These are phyloP conservation scores for Sarcophilus harrisii DNA, from an alignment of 2,797 vertebrate species.

Conservation along the genomic window DNA sequence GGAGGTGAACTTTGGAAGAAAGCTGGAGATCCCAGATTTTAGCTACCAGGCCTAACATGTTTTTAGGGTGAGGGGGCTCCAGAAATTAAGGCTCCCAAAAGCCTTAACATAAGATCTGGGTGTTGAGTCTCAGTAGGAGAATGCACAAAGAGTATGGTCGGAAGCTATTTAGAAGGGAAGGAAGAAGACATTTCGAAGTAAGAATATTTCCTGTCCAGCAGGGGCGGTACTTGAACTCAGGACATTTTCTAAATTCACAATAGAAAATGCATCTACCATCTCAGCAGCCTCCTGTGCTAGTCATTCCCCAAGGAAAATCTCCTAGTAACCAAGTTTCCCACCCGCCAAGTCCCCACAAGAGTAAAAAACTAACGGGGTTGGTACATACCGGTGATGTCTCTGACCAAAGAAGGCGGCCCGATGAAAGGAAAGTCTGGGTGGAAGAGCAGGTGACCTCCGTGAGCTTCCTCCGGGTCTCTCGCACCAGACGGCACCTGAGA, in stretches of 20 bases:
- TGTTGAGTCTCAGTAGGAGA: conserved; percentile 28
- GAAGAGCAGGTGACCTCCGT: not conserved
- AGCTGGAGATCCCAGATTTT: conserved; percentile 28
- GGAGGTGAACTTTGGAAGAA: conserved; percentile 50
- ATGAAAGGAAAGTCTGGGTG: not conserved
- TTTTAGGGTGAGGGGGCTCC: conserved; percentile 56
- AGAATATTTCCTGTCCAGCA: not conserved
- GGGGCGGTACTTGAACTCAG: conserved; percentile 15
- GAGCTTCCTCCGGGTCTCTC: conserved; percentile 40
- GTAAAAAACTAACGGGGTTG: not conserved
- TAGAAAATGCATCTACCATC: conserved; percentile 43
- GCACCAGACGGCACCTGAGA: not conserved
- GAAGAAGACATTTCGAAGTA: conserved; percentile 45
- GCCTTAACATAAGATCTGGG: too few relatives aligned
- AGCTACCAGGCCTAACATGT: conserved; percentile 30
- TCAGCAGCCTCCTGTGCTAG: conserved; percentile 7
- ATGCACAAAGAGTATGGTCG: conserved; percentile 43
- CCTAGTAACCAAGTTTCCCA: not conserved
- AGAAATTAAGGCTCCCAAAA: conserved; percentile 61
- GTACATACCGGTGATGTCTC: conserved; percentile 37
- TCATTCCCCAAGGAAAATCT: not conserved
- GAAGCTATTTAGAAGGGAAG: conserved; percentile 55
- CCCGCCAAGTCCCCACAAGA: not conserved
- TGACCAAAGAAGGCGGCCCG: not conserved
- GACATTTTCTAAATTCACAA: conserved; percentile 54